A percentile compares a stretch with the other conserved stretches of the same genome.
Evolutionary conservation across 2,113 vertebrate genomes (phyloP).

Genomic region (Labeo rohita): DNA sequence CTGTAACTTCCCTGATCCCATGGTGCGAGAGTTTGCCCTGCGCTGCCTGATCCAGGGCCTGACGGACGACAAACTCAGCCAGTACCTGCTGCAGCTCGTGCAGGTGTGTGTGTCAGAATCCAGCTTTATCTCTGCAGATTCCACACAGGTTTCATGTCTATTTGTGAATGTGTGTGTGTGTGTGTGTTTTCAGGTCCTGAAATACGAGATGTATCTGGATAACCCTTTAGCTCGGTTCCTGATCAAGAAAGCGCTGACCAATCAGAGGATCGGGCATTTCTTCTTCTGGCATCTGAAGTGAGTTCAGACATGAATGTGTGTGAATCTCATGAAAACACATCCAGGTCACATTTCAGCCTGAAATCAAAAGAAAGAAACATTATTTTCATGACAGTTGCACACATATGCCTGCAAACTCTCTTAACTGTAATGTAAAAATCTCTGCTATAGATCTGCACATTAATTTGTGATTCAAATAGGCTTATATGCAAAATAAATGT

Average conservation of each 20-base stretch:
- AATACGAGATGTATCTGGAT: slow-evolving; percentile 73
- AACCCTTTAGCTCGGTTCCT: slow-evolving; percentile 75
- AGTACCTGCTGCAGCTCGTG: slow-evolving; percentile 73
- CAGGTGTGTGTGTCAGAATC: slow-evolving; percentile 60
- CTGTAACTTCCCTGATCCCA: slow-evolving; percentile 73
- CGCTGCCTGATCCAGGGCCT: slow-evolving; percentile 71
- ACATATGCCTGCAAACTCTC: not conserved
- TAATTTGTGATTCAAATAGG: no score
- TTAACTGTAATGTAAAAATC: not conserved
- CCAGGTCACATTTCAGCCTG: not conserved
- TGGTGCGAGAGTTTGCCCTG: slow-evolving; percentile 71
- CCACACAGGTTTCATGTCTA: no score
- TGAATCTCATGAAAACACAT: not conserved
- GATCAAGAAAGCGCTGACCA: slow-evolving; percentile 72
- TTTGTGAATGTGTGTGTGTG: not conserved
- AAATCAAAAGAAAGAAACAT: not conserved
- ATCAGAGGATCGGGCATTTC: slow-evolving; percentile 72
- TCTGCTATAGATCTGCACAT: not conserved
- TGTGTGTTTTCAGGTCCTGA: slow-evolving; percentile 64
- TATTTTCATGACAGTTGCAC: not conserved
- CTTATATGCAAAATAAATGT: no score
- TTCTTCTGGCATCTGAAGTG: slow-evolving; percentile 74
- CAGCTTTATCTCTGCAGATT: no score
- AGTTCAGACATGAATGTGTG: slow-evolving; percentile 32
- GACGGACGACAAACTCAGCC: slow-evolving; percentile 70